Evolutionary conservation across 64 coral and sea anemone genomes (phyloP), one percentile per base, ranked within the genome.

Genomic region (Stylophora pistillata): DNA sequence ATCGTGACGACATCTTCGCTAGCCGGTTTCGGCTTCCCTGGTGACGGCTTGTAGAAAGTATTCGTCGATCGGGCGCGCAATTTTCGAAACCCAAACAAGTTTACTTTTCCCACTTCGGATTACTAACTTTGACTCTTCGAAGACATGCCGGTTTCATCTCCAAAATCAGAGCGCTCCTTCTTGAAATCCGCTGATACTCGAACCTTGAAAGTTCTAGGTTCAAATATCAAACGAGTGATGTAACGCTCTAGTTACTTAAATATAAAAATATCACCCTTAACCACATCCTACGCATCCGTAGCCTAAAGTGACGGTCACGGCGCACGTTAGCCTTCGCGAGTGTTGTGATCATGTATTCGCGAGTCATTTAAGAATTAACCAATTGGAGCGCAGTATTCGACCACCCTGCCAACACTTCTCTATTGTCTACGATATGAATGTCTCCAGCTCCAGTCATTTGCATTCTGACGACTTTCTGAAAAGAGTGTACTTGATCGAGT

Each of bases 281-380:
- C 60, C 2, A 34, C 64, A 68, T 34, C 23, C 60, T 57, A 41
- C 80, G 60, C 64, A 23, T 20, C 17, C 26, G 52, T 69, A 34
- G 57, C 25, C 55, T 26, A 12, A 69, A 20, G 9, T 68, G 61
- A 68, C 61, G 61, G 80, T 83, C 80, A 83, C 80, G 80, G 68
- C 52, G 60, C 59, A 68, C 80, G 80, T 60, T 69, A 60, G 11
- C 56, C 57, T 11, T 20, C 13, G 62, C 21, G 13, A 28, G 34
- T 83, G 80, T 69, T 83, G 80, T 68, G 61, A 53, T 83, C 61
- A 68, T 68, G 18, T 83, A 68, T 83, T 83, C 31, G n/a, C 60
- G 80, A 83, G 61, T 83, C 80, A 83, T 68, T 83, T 83, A 83
- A 29, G 58, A 66, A 83, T 69, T 27, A 60, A 68, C 80, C 80